Percentiles rank a stretch among this genome's conserved stretches.
These are phyloP conservation scores for Limnephilus marmoratus DNA, from an alignment of 2,888 invertebrate species.

Conservation along the genomic window DNA sequence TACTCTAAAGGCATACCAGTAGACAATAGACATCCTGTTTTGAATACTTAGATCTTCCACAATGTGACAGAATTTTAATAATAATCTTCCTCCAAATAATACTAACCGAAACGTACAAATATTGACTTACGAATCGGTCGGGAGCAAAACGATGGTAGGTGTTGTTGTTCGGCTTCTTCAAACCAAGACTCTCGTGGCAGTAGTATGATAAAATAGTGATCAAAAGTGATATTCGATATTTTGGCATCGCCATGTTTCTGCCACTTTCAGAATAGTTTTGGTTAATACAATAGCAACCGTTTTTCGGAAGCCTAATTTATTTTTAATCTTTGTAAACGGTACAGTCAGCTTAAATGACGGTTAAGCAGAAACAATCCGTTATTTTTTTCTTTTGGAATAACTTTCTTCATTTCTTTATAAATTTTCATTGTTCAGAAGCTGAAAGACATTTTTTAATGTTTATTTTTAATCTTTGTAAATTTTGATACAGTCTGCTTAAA, in stretches of 20 bases:
- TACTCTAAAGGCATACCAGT: too few relatives aligned
- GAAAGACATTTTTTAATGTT: too few relatives aligned
- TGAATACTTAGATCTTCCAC: too few relatives aligned
- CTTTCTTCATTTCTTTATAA: too few relatives aligned
- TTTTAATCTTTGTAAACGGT: background rate
- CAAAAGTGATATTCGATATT: background rate
- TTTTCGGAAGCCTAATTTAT: background rate
- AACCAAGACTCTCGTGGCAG: background rate
- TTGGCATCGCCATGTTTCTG: background rate
- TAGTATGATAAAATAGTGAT: background rate
- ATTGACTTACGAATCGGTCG: constrained; percentile 30
- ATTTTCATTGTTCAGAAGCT: too few relatives aligned
- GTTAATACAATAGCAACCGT: background rate
- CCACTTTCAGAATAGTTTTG: background rate
- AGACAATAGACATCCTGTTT: too few relatives aligned
- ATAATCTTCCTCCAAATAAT: too few relatives aligned
- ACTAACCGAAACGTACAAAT: background rate
- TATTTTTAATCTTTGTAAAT: too few relatives aligned
- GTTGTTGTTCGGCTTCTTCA: background rate
- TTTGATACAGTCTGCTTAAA: too few relatives aligned
- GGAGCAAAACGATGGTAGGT: constrained; percentile 8
- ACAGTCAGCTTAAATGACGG: background rate
- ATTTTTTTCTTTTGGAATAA: too few relatives aligned
- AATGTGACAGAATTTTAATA: too few relatives aligned
- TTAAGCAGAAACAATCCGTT: background rate